These are phyloP conservation scores for Zalophus californianus DNA, from an alignment of 2,797 vertebrate species.

Conservation along the genomic window DNA sequence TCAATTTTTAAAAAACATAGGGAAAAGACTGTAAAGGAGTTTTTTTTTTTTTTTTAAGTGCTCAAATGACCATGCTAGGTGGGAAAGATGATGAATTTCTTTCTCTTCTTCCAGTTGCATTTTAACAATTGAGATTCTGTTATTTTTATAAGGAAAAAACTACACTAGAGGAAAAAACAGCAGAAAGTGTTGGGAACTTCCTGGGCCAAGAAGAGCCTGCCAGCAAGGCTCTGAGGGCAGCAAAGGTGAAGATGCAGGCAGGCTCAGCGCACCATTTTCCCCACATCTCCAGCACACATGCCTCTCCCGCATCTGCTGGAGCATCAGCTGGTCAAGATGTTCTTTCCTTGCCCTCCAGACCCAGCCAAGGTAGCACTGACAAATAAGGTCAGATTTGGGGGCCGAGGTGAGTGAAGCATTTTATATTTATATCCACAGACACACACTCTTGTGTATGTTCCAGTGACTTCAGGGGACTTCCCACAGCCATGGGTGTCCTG, in stretches of 20 bases:
- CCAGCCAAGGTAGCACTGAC: slow-evolving; percentile 82
- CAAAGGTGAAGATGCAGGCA: neutral
- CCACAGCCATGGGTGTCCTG: slow-evolving; percentile 81
- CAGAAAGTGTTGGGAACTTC: neutral
- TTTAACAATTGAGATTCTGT: neutral
- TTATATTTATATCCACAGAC: slow-evolving; percentile 89
- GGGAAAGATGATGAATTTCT: neutral
- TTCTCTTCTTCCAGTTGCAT: neutral
- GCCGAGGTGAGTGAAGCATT: slow-evolving; percentile 85
- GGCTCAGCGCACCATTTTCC: neutral
- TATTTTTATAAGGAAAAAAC: slow-evolving; percentile 2
- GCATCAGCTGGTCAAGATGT: slow-evolving; percentile 60
- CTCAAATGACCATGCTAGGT: neutral
- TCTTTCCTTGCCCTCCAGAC: slow-evolving; percentile 68
- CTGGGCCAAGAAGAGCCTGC: neutral
- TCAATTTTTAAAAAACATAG: neutral
- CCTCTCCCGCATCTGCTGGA: slow-evolving; percentile 35
- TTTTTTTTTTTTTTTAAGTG: neutral
- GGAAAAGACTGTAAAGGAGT: neutral
- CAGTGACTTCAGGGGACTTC: slow-evolving; percentile 90
- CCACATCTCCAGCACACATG: rapidly evolving
- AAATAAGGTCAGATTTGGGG: slow-evolving; percentile 86
- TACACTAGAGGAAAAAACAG: neutral
- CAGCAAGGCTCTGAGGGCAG: neutral
- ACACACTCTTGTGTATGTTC: slow-evolving; percentile 83